Conservation (phyloP, 1,140 invertebrate species). For the Drosophila nigromelanica region DNA sequence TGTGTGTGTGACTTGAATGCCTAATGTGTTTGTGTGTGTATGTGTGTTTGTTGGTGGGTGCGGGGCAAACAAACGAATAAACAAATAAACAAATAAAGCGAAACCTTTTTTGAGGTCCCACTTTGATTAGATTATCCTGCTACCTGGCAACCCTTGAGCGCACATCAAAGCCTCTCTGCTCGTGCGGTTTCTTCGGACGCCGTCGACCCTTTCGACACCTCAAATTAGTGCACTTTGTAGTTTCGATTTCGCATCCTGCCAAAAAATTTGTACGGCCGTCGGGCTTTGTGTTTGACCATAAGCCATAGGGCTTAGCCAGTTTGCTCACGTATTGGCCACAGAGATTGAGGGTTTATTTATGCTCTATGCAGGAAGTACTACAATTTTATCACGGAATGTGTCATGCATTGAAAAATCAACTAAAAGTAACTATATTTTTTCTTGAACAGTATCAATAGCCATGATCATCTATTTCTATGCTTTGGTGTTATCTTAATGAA, state of each 20-base stretch:
- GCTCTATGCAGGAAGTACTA: too few species aligned
- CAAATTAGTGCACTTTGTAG: conserved; percentile 80
- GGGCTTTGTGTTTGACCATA: conserved; percentile 34
- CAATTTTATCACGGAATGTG: too few species aligned
- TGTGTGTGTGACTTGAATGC: conserved; percentile 49
- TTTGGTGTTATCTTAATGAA: too few species aligned
- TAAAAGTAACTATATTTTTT: too few species aligned
- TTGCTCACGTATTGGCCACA: conserved; percentile 52
- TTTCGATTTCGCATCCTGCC: conserved; percentile 52
- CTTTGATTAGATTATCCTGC: conserved; percentile 72
- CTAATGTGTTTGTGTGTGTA: conserved; percentile 27
- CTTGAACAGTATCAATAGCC: too few species aligned
- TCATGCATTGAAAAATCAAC: too few species aligned
- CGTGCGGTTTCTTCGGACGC: conserved; percentile 27
- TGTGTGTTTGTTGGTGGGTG: not conserved
- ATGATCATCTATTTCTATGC: too few species aligned
- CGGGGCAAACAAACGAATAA: conserved; percentile 34
- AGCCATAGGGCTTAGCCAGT: conserved; percentile 45
- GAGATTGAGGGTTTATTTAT: conserved; percentile 4
- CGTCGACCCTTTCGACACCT: conserved; percentile 56
- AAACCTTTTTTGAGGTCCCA: conserved; percentile 31
- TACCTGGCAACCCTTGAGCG: conserved; percentile 68
- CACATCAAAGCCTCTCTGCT: conserved; percentile 66
- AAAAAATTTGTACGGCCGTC: conserved; percentile 9
- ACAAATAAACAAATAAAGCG: conserved; percentile 34